Evolutionary conservation across 2,797 vertebrate genomes (phyloP), one percentile per base, ranked within the genome.

Genomic region (Smutsia gigantea): DNA sequence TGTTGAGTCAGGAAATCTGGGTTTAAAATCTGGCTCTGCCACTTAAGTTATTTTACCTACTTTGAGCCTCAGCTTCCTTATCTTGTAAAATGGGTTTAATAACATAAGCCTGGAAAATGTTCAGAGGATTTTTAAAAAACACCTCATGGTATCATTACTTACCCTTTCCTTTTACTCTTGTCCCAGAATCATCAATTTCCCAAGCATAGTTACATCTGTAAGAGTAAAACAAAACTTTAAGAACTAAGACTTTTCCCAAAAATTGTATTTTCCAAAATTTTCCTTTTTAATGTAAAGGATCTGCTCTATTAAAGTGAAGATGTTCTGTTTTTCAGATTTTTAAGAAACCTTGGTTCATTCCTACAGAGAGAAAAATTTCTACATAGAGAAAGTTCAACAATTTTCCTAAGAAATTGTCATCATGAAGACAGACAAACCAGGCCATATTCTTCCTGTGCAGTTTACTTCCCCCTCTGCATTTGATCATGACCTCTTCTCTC

Each of bases 251-350:
- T 77, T 77, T 42, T n/a, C 39, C 31, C 39, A 42, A 72, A 71
- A 84, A 49, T 46, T 29, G 69, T 90, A 55, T 75, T 66, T 17
- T 63, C 72, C 34, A 71, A 94, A 93, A 87, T 90, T 75, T 19
- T 27, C 4, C 2, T 87, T 97, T 93, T 96, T 94, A 97, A 92
- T 11, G 5, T 78, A 72, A 90, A 93, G 29, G 42, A 72, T 81
- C n/a, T 88, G 29, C 68, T 61, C 19, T 95, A 23, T 89, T 93
- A 83, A 96, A 96, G 34, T 92, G 46, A 95, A 93, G 75, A 79
- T 92, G 31, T 94, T 96, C 86, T 96, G 55, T 93, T 93, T 97
- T 95, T 86, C 84, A 75, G 57, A 92, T 86, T 96, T 66, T 37
- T 12, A 34, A 77, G 61, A 68, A 72, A 79, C 19, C 61, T 77